Evolutionary conservation across 2,888 invertebrate species (phyloP).

Genomic region (Chymomyza procnemis): DNA sequence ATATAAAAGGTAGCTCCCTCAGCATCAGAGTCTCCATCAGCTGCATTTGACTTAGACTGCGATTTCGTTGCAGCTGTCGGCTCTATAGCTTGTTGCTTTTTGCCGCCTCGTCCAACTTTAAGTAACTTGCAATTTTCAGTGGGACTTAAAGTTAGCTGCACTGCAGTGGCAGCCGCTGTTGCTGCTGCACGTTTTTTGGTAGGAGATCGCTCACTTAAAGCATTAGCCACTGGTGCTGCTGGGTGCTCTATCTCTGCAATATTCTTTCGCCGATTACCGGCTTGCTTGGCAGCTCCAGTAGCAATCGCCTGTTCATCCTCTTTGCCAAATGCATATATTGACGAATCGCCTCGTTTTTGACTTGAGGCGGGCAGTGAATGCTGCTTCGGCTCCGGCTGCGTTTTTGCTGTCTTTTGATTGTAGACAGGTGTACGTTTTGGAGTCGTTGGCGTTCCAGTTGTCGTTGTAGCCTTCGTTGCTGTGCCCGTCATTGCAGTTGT

Average conservation of each 20-base stretch:
- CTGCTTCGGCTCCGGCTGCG: constrained; percentile 29
- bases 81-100: constrained; percentile 8
- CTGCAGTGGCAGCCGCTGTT: constrained; percentile 66
- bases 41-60: background rate
- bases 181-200: constrained; percentile 65
- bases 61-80: constrained; percentile 36
- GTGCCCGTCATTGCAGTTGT: constrained; percentile 23
- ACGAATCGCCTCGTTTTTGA: constrained; percentile 54
- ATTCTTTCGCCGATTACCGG: constrained; percentile 78
- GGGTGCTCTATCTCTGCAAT: constrained; percentile 42
- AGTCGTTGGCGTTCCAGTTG: constrained; percentile 37
- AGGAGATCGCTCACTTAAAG: constrained; percentile 56
- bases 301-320: constrained; percentile 80
- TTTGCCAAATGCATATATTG: constrained; percentile 86
- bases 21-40: constrained; percentile 79
- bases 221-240: constrained; percentile 35
- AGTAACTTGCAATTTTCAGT: constrained; percentile 79
- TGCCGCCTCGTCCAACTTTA: constrained; percentile 79
- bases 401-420: constrained; percentile 77
- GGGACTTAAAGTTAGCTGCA: constrained; percentile 77
- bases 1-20: constrained; percentile 83
- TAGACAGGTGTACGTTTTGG: constrained; percentile 80
- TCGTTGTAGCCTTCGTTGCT: constrained; percentile 29
- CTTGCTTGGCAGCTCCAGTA: constrained; percentile 27
- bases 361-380: constrained; percentile 38